Evolutionary conservation across 2,888 invertebrate species (phyloP), one percentile per base, ranked within the genome.

Genomic region (Mesopsocus fuscifrons): DNA sequence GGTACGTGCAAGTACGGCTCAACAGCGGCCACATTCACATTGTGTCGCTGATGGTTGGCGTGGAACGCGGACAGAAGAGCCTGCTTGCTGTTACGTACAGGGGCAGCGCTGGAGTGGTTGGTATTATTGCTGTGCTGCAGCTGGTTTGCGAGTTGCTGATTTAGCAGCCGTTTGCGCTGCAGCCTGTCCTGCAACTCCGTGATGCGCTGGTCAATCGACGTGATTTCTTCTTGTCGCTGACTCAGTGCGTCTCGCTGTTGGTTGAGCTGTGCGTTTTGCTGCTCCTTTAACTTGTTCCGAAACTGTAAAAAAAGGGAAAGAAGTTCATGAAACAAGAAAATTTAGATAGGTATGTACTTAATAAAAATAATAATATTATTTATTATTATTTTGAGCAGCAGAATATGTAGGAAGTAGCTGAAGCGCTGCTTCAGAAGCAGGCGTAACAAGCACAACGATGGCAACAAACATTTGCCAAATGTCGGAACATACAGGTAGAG

Each of bases 281-380:
- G 88, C 62, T 92, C 83, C 63, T 91, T 89, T 63, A 94, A 67
- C 63, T 92, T 92, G 68, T 92, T 94, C 48, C 92, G 87, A 60
- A 91, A 89, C 92, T 94, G 68, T 11, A 71, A 68, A 47, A 44
- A 47, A 52, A 48, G 45, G 45, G 46, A 45, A 15, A 41, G 11
- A n/a, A 17, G 32, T 4, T 20, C 9, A 42, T 15, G 17, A n/a
- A 41, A 41, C 41, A 31, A 6, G 26, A 11, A 26, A n/a, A n/a
- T n/a, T n/a, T n/a, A n/a, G n/a, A n/a, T n/a, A n/a, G n/a, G n/a
- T n/a, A n/a, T n/a, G n/a, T n/a, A n/a, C n/a, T n/a, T n/a, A n/a
- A n/a, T n/a, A n/a, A n/a, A n/a, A n/a, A n/a, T n/a, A n/a, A n/a
- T n/a, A n/a, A n/a, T n/a, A n/a, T n/a, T n/a, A n/a, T n/a, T n/a